These are phyloP conservation scores for Hemibagrus wyckioides DNA, from an alignment of 2,113 vertebrate species.

Conservation along the genomic window DNA sequence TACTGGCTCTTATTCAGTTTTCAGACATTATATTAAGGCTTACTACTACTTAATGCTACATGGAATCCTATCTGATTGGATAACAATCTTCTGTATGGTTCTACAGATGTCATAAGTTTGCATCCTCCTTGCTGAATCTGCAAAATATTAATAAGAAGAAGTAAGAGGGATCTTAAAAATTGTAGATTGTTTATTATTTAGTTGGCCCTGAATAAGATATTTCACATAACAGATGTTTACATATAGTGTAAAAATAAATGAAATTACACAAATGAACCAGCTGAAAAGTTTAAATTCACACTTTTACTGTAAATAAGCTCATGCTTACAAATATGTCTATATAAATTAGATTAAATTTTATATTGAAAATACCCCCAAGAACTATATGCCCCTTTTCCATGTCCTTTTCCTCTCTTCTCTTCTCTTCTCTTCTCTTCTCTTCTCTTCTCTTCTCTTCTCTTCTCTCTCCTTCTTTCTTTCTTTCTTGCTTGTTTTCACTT, in stretches of 20 bases:
- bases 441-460: background rate
- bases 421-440: background rate
- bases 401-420: background rate
- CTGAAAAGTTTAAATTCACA: background rate
- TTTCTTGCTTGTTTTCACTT: background rate
- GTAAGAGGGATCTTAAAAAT: too few relatives aligned
- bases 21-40: background rate
- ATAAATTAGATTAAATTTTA: background rate
- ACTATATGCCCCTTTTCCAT: background rate
- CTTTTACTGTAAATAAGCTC: background rate
- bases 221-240: too few relatives aligned
- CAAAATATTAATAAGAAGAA: too few relatives aligned
- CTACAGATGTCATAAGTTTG: too few relatives aligned
- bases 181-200: too few relatives aligned
- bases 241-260: too few relatives aligned
- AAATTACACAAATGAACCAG: too few relatives aligned
- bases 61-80: background rate
- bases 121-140: too few relatives aligned
- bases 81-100: background rate
- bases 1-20: background rate
- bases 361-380: background rate
- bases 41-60: background rate
- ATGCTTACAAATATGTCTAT: background rate
- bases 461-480: background rate
- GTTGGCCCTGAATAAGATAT: too few relatives aligned